A percentile compares a stretch with the other conserved stretches of the same genome.
phyloP scores from a whole-genome alignment of 2,797 vertebrate species.

The Diplodus sargus region DNA sequence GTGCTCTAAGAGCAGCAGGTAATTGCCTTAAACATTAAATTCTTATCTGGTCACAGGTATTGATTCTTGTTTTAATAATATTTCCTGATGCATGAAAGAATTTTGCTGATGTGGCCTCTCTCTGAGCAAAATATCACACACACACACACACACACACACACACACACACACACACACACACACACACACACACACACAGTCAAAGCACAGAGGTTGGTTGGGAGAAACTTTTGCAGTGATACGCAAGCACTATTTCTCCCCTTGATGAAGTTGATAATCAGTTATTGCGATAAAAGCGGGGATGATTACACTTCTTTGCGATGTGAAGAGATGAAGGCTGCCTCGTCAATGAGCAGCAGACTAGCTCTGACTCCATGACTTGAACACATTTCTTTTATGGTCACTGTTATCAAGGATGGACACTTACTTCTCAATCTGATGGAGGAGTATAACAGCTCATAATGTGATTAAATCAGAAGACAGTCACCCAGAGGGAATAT shows the following conservation, averaged over 20 bases:
- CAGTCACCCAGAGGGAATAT: neutral
- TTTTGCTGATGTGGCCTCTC: neutral
- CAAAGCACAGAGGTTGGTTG: neutral
- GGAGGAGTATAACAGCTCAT: conserved; percentile 17
- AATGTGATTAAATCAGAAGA: conserved; percentile 37
- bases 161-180: neutral
- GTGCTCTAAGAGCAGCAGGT: neutral
- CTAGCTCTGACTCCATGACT: conserved; percentile 2
- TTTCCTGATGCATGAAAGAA: conserved; percentile 26
- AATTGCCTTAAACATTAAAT: neutral
- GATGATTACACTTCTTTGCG: conserved; percentile 19
- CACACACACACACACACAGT: neutral
- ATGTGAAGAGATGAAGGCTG: conserved; percentile 18
- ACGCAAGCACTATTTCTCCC: neutral
- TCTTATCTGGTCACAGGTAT: conserved; percentile 25
- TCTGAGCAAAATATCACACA: neutral
- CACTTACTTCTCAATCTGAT: conserved; percentile 31
- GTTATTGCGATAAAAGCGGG: conserved; percentile 23
- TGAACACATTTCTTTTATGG: conserved; percentile 20
- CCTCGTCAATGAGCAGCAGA: neutral
- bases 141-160: neutral
- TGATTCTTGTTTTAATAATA: conserved; percentile 21
- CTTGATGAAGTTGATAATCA: conserved; percentile 43
- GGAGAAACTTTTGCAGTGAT: conserved; percentile 16
- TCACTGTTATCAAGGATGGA: conserved; percentile 16